These are phyloP conservation scores for Phyllopteryx taeniolatus DNA, from an alignment of 2,113 vertebrate genomes.

Conservation along the genomic window DNA sequence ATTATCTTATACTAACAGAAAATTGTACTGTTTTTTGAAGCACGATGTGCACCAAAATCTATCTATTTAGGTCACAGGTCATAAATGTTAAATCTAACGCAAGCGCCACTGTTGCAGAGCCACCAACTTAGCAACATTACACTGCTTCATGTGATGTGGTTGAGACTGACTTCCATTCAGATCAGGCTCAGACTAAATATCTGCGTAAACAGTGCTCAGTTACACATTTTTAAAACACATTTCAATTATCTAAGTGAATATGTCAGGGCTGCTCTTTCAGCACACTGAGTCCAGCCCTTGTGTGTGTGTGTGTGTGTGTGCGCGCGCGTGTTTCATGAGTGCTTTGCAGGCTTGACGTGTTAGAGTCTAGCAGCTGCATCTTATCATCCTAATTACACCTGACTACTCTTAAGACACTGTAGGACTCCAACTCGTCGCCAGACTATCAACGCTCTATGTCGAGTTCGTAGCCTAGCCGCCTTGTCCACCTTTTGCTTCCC, in stretches of 20 bases:
- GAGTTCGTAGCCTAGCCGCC: no score
- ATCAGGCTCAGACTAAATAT: constrained; percentile 20
- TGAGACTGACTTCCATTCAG: constrained; percentile 8
- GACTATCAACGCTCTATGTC: no score
- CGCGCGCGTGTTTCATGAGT: no score
- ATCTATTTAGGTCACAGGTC: background rate
- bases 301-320: no score
- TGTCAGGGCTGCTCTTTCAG: no score
- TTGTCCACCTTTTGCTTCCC: no score
- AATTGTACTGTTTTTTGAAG: background rate
- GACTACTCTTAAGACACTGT: no score
- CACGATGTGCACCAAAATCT: background rate
- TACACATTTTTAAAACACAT: constrained; percentile 17
- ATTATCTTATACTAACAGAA: background rate
- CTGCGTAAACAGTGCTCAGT: constrained; percentile 7
- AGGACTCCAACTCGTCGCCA: no score
- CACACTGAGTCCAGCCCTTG: no score
- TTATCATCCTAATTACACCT: no score
- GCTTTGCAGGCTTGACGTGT: no score
- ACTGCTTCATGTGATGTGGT: constrained; percentile 16
- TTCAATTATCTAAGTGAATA: constrained; percentile 27
- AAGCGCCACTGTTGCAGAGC: background rate
- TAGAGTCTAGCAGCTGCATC: no score
- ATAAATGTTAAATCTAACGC: background rate
- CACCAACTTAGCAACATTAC: background rate